Base-by-base conservation (phyloP, 2,113 vertebrate genomes). In the Aegithalos caudatus region DNA sequence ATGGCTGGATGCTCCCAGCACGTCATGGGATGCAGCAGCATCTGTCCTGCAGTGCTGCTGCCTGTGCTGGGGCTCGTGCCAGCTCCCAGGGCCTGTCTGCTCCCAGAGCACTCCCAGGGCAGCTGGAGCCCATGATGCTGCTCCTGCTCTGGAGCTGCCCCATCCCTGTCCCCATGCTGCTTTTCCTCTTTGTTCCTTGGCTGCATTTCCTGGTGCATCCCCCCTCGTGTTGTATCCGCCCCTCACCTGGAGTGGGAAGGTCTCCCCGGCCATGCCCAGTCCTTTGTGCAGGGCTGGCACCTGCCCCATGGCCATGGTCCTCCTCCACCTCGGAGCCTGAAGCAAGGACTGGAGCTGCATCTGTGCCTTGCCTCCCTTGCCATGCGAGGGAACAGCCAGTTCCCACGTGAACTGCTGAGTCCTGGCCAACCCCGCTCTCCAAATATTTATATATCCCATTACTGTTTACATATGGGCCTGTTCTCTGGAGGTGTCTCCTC, bases 401-500 rank as follows among this genome's bases (percentile, higher is more conserved):
- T 97, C 97, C 96, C 95, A 96, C 94, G 95, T 96, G 89, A 96
- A 86, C 47, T 48, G 81, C 97, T 98, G 98, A 97, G 97, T 97
- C 97, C 97, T 96, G 96, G 97, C 97, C 98, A 98, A 96, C 98
- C 97, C 97, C 74, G 94, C 97, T 98, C 97, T 98, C 97, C 97
- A 99, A 99, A 99, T 99, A 99, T 99, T 99, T 99, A 99, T 97
- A 98, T 98, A 98, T 98, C 98, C 97, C 98, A 97, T 99, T 98
- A 98, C 98, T 98, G 98, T 99, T 99, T 99, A 98, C 98, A 98
- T 98, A 98, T 88, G 92, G 96, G 97, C 97, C 96, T 83, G 97
- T 97, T 97, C 98, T 94, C 93, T 2, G 24, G 95, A 96, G 95
- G 95, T 97, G 97, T 97, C 97, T 94, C 94, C 93, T 97, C 91